Conservation (phyloP, 2,113 vertebrate species). For the Podarcis raffonei region DNA sequence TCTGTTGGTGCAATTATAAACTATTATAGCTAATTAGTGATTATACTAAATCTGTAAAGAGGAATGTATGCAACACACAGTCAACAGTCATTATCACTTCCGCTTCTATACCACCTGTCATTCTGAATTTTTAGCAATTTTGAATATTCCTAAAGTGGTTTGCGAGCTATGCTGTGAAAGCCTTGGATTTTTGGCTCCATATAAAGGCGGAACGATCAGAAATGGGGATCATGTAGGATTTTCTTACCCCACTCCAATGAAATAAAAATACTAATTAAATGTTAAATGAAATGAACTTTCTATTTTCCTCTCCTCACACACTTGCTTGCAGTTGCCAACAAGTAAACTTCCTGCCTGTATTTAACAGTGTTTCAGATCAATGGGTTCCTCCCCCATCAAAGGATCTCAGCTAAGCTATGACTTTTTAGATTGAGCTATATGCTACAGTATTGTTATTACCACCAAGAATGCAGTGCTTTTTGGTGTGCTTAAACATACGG, state of each 20-base stretch:
- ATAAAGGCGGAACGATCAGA: not conserved
- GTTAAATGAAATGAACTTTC: not conserved
- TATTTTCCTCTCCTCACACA: not conserved
- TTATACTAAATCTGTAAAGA: conserved; percentile 22
- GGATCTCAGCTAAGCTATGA: not conserved
- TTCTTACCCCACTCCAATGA: not conserved
- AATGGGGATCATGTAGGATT: not conserved
- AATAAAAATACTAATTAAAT: conserved; percentile 7
- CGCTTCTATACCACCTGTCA: not conserved
- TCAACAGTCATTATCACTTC: conserved; percentile 25
- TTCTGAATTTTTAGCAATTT: not conserved
- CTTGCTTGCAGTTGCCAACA: not conserved
- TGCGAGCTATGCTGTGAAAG: not conserved
- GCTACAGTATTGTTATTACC: not conserved
- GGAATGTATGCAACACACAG: conserved; percentile 12
- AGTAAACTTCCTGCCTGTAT: not conserved
- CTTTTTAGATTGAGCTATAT: not conserved
- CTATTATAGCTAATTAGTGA: conserved; percentile 30
- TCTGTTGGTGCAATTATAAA: conserved; percentile 29
- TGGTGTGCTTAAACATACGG: too few species aligned
- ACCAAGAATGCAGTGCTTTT: not conserved
- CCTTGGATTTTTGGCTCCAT: not conserved
- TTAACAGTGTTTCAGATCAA: not conserved
- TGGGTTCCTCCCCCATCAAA: too few species aligned
- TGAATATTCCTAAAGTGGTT: not conserved